Evolutionary conservation across 2,888 invertebrate genomes (phyloP).

Genomic region (Nineta flava): DNA sequence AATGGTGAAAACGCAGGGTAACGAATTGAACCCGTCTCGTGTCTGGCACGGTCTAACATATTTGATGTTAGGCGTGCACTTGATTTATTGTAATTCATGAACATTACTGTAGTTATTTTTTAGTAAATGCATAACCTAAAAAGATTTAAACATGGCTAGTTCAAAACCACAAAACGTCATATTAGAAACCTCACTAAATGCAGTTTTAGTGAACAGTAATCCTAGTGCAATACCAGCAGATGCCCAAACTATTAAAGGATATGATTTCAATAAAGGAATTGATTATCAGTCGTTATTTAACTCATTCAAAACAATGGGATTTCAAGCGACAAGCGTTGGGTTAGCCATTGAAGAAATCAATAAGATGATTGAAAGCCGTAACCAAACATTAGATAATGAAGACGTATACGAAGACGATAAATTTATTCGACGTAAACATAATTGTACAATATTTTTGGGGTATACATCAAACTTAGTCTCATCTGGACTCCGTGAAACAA

Average conservation of each 20-base stretch:
- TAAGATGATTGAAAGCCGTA: constrained; percentile 71
- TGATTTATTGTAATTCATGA: too few relatives aligned
- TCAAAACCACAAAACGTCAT: neutral
- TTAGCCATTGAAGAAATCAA: constrained; percentile 81
- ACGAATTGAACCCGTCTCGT: too few relatives aligned
- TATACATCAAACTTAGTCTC: constrained; percentile 97
- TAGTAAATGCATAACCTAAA: too few relatives aligned
- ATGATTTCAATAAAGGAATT: constrained; percentile 83
- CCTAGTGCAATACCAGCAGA: neutral
- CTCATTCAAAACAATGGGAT: constrained; percentile 72
- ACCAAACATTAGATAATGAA: constrained; percentile 49
- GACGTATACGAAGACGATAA: constrained; percentile 59
- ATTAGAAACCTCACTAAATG: neutral
- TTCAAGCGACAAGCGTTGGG: constrained; percentile 94
- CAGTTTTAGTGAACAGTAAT: neutral
- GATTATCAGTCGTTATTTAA: constrained; percentile 72
- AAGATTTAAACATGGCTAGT: too few relatives aligned
- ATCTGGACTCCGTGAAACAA: constrained; percentile 81
- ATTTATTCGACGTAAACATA: constrained; percentile 56
- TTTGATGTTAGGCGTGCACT: too few relatives aligned
- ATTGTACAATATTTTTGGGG: constrained; percentile 92
- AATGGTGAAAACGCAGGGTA: too few relatives aligned
- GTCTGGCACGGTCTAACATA: too few relatives aligned
- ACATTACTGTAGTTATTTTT: too few relatives aligned
- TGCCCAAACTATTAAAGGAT: constrained; percentile 55